phyloP scores from a whole-genome alignment of 2,113 vertebrate genomes.

The Mirza zaza region DNA sequence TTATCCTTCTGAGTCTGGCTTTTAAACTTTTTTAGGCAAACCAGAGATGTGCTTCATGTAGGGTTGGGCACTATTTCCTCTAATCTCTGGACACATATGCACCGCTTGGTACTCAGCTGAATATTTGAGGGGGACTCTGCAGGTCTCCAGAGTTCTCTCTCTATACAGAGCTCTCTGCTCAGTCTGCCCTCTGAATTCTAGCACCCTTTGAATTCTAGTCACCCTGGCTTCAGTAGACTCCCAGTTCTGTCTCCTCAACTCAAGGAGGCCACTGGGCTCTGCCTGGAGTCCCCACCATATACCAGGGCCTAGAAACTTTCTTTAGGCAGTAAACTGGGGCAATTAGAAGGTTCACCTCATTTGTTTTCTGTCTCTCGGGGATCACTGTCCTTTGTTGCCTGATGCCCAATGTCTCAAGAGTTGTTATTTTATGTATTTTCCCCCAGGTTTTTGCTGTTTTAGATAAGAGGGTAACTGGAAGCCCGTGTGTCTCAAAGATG shows the following conservation, averaged over 20 bases:
- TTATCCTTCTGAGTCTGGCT: background rate
- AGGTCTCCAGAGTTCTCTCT: background rate
- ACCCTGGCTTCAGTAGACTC: background rate
- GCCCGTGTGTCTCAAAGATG: background rate
- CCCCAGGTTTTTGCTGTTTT: background rate
- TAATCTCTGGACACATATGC: background rate
- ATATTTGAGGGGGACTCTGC: background rate
- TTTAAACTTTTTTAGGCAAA: background rate
- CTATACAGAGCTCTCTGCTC: background rate
- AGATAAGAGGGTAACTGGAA: background rate
- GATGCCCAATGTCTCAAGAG: background rate
- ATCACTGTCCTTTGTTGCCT: background rate
- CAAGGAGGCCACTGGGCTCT: background rate
- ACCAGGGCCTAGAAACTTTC: background rate
- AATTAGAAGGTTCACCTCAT: background rate
- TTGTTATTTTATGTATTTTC: background rate
- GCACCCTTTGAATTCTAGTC: background rate
- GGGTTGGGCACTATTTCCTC: background rate
- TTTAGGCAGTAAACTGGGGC: background rate
- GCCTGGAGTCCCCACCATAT: background rate
- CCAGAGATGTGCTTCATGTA: background rate
- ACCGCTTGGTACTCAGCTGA: background rate
- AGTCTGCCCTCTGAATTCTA: background rate
- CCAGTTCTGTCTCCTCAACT: background rate
- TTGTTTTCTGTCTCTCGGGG: background rate